phyloP scores from a whole-genome alignment of 2,888 invertebrate genomes.

The Machimus atricapillus region DNA sequence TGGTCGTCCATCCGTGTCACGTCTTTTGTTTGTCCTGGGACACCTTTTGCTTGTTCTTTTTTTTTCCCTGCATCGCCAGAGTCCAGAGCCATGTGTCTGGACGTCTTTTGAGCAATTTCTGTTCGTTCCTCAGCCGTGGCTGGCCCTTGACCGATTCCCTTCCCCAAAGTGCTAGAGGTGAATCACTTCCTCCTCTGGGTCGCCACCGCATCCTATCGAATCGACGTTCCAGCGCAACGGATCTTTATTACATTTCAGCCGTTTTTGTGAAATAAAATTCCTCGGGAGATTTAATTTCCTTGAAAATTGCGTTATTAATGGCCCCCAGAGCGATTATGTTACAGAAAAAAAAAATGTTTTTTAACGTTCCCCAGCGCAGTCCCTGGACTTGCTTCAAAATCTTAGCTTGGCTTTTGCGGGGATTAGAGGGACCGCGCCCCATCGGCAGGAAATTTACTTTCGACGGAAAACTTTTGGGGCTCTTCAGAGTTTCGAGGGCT shows the following conservation, averaged over 20 bases:
- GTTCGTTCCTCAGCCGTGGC: not conserved
- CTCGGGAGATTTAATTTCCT: conserved; percentile 37
- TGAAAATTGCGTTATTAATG: conserved; percentile 32
- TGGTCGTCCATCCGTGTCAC: conserved; percentile 33
- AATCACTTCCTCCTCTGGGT: conserved; percentile 19
- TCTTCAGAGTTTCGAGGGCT: not conserved
- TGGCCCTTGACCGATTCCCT: not conserved
- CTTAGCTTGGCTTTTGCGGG: not conserved
- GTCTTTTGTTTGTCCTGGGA: conserved; percentile 11
- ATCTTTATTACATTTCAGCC: conserved; percentile 35
- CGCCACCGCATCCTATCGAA: not conserved
- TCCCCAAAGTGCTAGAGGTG: not conserved
- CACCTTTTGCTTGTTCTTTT: conserved; percentile 20
- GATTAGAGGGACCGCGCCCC: not conserved
- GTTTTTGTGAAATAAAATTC: conserved; percentile 22
- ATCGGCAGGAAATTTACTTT: not conserved
- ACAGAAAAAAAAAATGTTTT: not conserved
- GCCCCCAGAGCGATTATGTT: conserved; percentile 9
- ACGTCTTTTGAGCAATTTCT: not conserved
- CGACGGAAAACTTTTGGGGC: not conserved
- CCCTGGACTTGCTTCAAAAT: not conserved
- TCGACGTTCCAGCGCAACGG: not conserved
- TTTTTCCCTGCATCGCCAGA: not conserved
- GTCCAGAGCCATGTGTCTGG: not conserved
- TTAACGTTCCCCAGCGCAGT: not conserved